phyloP scores from a whole-genome alignment of 1,140 invertebrate species.

The Euwallacea similis region DNA sequence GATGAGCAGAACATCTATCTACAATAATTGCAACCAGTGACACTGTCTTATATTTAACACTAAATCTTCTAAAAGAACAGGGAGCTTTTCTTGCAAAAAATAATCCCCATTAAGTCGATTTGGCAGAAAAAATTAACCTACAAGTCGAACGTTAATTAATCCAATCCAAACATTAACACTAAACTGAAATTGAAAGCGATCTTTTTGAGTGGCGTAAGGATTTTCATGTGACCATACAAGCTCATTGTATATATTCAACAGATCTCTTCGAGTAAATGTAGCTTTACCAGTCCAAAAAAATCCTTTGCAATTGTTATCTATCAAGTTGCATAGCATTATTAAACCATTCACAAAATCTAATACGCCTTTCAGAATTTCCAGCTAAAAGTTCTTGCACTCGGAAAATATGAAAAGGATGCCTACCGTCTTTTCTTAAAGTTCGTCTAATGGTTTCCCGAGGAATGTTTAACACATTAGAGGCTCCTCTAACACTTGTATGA shows the following conservation, averaged over 20 bases:
- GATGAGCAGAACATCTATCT: not conserved
- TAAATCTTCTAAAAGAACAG: constrained; percentile 12
- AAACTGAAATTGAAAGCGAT: constrained; percentile 17
- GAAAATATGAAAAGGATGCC: not conserved
- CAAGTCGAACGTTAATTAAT: constrained; percentile 9
- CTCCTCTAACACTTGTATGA: constrained; percentile 1
- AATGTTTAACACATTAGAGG: constrained; percentile 9
- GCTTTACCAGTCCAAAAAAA: constrained; percentile 4
- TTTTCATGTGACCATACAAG: constrained; percentile 8
- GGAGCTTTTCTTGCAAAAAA: constrained; percentile 16
- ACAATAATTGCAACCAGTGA: not conserved
- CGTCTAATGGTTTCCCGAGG: too few species aligned
- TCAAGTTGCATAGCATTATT: not conserved
- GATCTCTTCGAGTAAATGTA: too few species aligned
- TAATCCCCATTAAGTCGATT: not conserved
- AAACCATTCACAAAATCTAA: not conserved
- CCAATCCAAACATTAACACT: constrained; percentile 17
- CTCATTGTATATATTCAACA: not conserved
- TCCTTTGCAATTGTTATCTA: not conserved
- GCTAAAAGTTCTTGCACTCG: not conserved
- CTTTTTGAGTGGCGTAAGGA: not conserved
- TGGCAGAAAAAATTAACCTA: constrained; percentile 12
- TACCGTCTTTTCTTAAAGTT: constrained; percentile 6
- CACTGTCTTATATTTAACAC: not conserved
- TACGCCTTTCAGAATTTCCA: not conserved